phyloP scores from a whole-genome alignment of 2,797 vertebrate species.

The Dicrostonyx torquatus region DNA sequence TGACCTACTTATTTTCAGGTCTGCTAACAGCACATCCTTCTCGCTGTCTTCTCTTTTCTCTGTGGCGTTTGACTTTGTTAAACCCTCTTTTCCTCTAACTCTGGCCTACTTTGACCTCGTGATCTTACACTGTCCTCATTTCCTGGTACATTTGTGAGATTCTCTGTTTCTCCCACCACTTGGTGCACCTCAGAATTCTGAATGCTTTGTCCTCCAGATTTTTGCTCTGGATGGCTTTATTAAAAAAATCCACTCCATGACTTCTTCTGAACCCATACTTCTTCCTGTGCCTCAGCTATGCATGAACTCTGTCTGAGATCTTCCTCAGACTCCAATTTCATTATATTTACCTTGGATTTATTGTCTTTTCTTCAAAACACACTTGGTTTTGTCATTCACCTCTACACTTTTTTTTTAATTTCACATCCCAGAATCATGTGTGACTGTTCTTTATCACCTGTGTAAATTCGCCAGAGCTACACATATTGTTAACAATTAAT shows the following conservation, averaged over 20 bases:
- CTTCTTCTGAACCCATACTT: neutral
- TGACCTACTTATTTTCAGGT: slow-evolving; percentile 15
- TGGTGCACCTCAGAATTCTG: neutral
- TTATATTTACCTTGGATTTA: neutral
- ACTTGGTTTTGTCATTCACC: neutral
- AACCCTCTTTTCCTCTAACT: neutral
- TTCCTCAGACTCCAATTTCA: neutral
- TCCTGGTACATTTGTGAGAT: neutral
- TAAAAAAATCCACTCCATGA: neutral
- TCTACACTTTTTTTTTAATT: neutral
- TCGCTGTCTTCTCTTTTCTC: neutral
- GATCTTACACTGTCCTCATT: neutral
- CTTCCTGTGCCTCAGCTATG: neutral
- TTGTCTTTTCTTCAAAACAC: neutral
- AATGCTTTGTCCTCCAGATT: neutral
- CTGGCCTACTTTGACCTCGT: neutral
- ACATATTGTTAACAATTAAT: neutral
- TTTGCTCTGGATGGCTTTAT: slow-evolving; percentile 13
- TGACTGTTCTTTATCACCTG: neutral
- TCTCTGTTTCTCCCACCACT: neutral
- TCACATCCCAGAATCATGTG: neutral
- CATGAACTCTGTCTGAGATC: neutral
- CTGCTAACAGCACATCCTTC: neutral
- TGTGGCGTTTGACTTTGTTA: slow-evolving; percentile 10
- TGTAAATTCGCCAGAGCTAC: neutral